phyloP scores from a whole-genome alignment of 2,888 invertebrate genomes.

The Erebia epiphron region DNA sequence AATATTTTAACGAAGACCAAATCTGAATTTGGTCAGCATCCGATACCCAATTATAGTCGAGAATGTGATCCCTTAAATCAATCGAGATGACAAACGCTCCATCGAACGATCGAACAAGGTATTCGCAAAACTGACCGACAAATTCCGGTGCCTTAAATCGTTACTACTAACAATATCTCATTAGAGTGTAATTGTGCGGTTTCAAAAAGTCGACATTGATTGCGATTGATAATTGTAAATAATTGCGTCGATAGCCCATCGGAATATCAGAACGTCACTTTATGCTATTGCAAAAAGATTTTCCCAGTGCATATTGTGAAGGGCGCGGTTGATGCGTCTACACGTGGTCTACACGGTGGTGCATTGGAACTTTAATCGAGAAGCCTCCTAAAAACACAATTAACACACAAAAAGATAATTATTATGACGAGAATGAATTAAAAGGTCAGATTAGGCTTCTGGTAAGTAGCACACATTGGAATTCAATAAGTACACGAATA shows the following conservation, averaged over 20 bases:
- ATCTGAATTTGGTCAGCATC: slow-evolving; percentile 37
- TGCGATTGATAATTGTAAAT: slow-evolving; percentile 31
- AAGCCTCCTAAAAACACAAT: slow-evolving; percentile 19
- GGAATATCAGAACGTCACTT: slow-evolving; percentile 21
- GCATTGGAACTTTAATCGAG: slow-evolving; percentile 17
- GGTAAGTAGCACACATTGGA: not conserved
- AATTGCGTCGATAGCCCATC: slow-evolving; percentile 24
- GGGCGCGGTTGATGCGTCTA: slow-evolving; percentile 5
- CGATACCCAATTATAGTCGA: slow-evolving; percentile 49
- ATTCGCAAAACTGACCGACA: slow-evolving; percentile 51
- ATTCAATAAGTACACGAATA: slow-evolving; percentile 5
- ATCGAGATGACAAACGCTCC: slow-evolving; percentile 50
- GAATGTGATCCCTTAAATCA: slow-evolving; percentile 59
- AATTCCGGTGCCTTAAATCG: slow-evolving; percentile 39
- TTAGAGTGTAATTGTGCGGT: slow-evolving; percentile 30
- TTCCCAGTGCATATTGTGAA: slow-evolving; percentile 10
- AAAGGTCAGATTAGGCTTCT: not conserved
- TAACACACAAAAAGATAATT: slow-evolving; percentile 8
- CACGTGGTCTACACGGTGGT: not conserved
- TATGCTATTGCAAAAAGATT: slow-evolving; percentile 21
- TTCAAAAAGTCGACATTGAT: slow-evolving; percentile 30
- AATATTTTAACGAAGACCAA: slow-evolving; percentile 35
- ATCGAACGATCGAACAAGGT: slow-evolving; percentile 43
- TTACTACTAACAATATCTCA: slow-evolving; percentile 34
- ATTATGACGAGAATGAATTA: not conserved